These are phyloP conservation scores for Drosophila eohydei DNA, from an alignment of 2,888 invertebrate species.

Conservation along the genomic window DNA sequence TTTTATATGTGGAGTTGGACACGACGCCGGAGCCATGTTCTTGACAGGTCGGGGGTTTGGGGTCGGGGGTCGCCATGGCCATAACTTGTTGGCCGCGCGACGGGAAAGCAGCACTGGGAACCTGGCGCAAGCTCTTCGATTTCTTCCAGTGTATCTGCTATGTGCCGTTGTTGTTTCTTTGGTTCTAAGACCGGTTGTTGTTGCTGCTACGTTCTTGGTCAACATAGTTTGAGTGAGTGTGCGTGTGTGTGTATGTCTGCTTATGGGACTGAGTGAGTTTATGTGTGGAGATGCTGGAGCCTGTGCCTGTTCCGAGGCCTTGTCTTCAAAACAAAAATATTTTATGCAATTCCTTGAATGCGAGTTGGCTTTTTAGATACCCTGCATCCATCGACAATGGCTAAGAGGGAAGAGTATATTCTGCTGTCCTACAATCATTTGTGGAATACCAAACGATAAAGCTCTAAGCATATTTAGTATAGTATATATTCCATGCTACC, in stretches of 20 bases:
- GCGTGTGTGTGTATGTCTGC: slow-evolving; percentile 24
- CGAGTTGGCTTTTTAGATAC: slow-evolving; percentile 51
- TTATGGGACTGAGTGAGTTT: slow-evolving; percentile 3
- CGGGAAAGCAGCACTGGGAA: slow-evolving; percentile 38
- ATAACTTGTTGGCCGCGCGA: slow-evolving; percentile 58
- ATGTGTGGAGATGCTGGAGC: slow-evolving; percentile 52
- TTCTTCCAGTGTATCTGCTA: slow-evolving; percentile 72
- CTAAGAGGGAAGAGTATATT: background rate
- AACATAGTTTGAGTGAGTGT: slow-evolving; percentile 50
- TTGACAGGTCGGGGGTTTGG: slow-evolving; percentile 51
- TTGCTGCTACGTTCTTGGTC: slow-evolving; percentile 65
- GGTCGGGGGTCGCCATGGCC: slow-evolving; percentile 58
- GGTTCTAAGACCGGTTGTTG: slow-evolving; percentile 67
- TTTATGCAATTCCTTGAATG: slow-evolving; percentile 81
- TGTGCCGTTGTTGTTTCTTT: slow-evolving; percentile 71
- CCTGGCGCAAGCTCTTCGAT: slow-evolving; percentile 52
- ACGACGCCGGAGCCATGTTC: slow-evolving; percentile 58
- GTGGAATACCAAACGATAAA: background rate
- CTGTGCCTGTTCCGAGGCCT: slow-evolving; percentile 68
- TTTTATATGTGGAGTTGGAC: slow-evolving; percentile 6
- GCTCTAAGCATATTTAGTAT: background rate
- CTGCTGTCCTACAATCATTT: background rate
- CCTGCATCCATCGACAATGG: background rate
- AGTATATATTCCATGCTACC: background rate
- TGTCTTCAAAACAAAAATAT: slow-evolving; percentile 73